Evolutionary conservation across 2,113 vertebrate genomes (phyloP).

Genomic region (Ursus arctos): DNA sequence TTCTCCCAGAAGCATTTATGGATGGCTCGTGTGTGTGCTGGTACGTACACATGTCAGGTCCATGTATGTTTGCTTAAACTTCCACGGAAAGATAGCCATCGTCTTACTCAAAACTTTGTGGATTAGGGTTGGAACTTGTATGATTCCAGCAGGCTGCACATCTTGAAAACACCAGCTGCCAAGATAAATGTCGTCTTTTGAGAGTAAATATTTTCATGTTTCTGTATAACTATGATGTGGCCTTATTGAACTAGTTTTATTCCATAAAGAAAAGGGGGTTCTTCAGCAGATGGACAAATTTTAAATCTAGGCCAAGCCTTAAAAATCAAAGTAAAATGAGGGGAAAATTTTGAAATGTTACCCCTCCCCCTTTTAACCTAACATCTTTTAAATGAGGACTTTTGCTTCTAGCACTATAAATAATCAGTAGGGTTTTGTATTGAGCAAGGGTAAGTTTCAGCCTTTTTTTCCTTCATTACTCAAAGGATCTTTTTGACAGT

Average conservation of each 20-base stretch:
- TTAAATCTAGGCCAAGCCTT: conserved; percentile 32
- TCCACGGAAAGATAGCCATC: neutral
- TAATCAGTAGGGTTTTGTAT: conserved; percentile 2
- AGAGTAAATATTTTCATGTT: conserved; percentile 68
- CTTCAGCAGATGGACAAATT: conserved; percentile 39
- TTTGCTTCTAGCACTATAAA: neutral
- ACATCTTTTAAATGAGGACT: conserved; percentile 17
- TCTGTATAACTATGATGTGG: neutral
- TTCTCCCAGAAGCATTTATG: neutral
- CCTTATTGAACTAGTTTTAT: conserved; percentile 46
- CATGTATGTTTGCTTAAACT: neutral
- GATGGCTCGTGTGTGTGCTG: neutral
- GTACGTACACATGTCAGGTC: neutral
- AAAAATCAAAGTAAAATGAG: conserved; percentile 35
- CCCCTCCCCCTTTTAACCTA: neutral
- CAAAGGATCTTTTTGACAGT: conserved; percentile 63
- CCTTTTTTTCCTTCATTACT: conserved; percentile 39
- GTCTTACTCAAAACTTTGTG: neutral
- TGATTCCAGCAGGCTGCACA: conserved; percentile 2
- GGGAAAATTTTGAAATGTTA: neutral
- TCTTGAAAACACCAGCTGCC: conserved; percentile 57
- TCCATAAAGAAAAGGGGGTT: conserved; percentile 49
- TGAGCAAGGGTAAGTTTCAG: conserved; percentile 47
- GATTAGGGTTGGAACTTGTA: neutral
- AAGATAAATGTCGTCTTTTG: conserved; percentile 52